These are phyloP conservation scores for Aphodius granarius DNA, from an alignment of 2,888 invertebrate genomes.

Conservation along the genomic window DNA sequence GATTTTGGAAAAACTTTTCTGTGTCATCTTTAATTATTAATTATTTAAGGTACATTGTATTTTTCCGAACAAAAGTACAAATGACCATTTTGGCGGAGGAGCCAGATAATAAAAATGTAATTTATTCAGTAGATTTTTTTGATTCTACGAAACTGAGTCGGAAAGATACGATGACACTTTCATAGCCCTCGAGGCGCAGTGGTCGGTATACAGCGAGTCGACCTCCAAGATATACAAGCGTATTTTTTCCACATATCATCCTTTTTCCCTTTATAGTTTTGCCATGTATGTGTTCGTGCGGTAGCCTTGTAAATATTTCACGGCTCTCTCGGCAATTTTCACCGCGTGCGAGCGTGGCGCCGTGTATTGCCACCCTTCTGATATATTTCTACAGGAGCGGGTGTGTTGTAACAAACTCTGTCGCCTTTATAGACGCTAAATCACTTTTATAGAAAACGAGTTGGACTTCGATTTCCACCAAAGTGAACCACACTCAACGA, in stretches of 20 bases:
- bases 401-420: not conserved
- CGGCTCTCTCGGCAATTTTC: not conserved
- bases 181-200: not conserved
- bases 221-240: conserved; percentile 2
- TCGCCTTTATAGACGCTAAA: not conserved
- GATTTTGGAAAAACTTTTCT: too few relatives aligned
- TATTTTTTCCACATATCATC: conserved; percentile 3
- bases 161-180: conserved; percentile 11
- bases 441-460: not conserved
- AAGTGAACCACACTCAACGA: not conserved
- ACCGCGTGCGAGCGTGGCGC: not conserved
- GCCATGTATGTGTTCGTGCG: not conserved
- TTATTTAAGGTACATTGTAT: too few relatives aligned
- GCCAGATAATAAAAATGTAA: too few relatives aligned
- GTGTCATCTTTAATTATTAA: too few relatives aligned
- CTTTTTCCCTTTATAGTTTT: conserved; percentile 6
- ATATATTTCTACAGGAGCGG: not conserved
- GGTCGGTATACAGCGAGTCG: not conserved
- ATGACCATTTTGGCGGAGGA: too few relatives aligned
- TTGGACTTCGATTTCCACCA: not conserved
- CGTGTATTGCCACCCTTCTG: not conserved
- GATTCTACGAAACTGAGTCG: not conserved
- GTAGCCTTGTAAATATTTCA: conserved; percentile 11
- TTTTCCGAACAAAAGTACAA: too few relatives aligned
- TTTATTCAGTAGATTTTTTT: too few relatives aligned